These are phyloP conservation scores for Apis cerana DNA, from an alignment of 1,140 invertebrate species.

Conservation along the genomic window DNA sequence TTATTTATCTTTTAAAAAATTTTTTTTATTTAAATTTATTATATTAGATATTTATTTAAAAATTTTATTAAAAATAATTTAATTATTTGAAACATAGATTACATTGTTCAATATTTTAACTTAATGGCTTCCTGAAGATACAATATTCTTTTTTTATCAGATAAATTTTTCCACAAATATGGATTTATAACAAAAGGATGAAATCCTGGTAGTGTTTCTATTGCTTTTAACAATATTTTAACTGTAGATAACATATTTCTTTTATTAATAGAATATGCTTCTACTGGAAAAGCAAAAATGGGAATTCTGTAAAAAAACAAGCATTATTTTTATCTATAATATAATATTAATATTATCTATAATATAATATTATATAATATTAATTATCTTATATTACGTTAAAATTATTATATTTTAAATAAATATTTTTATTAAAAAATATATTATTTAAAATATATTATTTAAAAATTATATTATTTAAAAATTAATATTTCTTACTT, in stretches of 20 bases:
- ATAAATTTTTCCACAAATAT: constrained; percentile 74
- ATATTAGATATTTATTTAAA: neutral
- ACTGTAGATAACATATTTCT: constrained; percentile 69
- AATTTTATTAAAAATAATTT: constrained; percentile 6
- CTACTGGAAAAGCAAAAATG: constrained; percentile 70
- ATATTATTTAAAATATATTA: constrained; percentile 24
- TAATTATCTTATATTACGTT: neutral
- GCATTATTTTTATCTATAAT: constrained; percentile 29
- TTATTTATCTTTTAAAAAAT: neutral
- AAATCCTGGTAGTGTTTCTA: constrained; percentile 74
- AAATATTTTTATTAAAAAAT: constrained; percentile 7
- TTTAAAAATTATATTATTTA: constrained; percentile 29
- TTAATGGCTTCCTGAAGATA: constrained; percentile 80
- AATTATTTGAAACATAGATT: neutral
- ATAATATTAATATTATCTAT: neutral
- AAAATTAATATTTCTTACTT: constrained; percentile 75
- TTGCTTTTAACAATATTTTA: constrained; percentile 71
- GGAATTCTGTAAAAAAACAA: constrained; percentile 79
- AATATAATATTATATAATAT: no score
- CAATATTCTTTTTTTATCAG: constrained; percentile 79
- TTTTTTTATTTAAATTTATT: neutral
- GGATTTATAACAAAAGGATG: constrained; percentile 75
- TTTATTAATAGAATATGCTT: constrained; percentile 76
- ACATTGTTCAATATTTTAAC: constrained; percentile 64
- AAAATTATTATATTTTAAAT: neutral